phyloP scores from a whole-genome alignment of 2,113 vertebrate genomes.

The Cebus imitator region DNA sequence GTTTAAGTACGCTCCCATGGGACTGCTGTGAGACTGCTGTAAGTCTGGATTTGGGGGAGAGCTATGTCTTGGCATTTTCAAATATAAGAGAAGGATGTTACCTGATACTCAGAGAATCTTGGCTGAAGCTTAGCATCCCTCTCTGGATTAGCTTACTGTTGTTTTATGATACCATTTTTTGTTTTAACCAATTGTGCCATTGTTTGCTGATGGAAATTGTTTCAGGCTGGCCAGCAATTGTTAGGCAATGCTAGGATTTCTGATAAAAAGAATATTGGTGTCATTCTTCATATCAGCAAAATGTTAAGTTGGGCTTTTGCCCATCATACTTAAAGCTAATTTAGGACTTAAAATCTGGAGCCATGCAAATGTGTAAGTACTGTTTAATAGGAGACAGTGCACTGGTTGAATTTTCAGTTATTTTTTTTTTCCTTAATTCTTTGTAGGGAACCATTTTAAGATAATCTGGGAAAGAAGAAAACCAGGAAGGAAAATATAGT shows the following conservation, averaged over 20 bases:
- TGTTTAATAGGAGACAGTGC: neutral
- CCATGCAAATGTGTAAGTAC: neutral
- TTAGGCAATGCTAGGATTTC: constrained; percentile 20
- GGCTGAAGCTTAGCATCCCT: constrained; percentile 14
- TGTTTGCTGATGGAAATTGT: constrained; percentile 50
- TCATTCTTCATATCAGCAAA: neutral
- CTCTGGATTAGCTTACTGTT: constrained; percentile 55
- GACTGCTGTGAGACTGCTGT: neutral
- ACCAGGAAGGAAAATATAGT: neutral
- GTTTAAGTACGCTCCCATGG: neutral
- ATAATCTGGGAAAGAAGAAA: neutral
- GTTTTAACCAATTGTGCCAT: constrained; percentile 41
- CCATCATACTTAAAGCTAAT: constrained; percentile 24
- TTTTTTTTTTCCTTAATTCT: neutral
- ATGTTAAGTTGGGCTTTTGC: neutral
- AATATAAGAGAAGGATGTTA: constrained; percentile 42
- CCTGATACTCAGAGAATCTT: constrained; percentile 63
- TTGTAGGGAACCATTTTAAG: neutral
- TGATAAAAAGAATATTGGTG: neutral
- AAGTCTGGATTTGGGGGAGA: neutral
- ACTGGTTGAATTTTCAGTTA: neutral
- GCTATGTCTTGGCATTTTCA: constrained; percentile 53
- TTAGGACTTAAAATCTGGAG: constrained; percentile 43
- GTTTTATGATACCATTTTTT: constrained; percentile 30
- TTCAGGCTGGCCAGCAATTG: neutral